Base-by-base conservation (phyloP, 2,113 vertebrate species). In the Ophthalmolycus amberensis region DNA sequence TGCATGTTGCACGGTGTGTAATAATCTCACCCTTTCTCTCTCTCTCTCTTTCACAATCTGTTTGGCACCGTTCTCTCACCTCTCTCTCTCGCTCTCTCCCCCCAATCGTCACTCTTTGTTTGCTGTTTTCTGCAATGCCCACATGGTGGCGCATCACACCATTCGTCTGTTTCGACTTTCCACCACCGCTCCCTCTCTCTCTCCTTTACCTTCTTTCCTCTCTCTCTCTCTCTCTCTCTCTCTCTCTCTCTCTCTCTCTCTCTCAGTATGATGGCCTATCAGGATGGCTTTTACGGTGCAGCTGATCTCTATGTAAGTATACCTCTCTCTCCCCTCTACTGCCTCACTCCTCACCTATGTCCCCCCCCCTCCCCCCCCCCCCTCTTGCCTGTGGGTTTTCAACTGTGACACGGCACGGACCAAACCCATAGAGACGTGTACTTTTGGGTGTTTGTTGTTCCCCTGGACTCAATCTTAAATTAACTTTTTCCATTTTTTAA, bases 281-380 rank as follows among this genome's bases (percentile, higher is more conserved):
- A 96, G 92, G 95, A 96, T 92, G 95, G 95, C 79, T 96, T 96
- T 95, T 96, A 96, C 90, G 77, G 96, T 91, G 95, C 96, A n/a
- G 95, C 95, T 71, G 95, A 96, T 79, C 94, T 96, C 88, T 96
- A 96, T 91, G 95, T 96, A 94, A 96, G 95, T 96, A 96, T 88
- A 54, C 71, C 66, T 81, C 80, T 83, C 85, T 85, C 87, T 84
- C 84, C 54, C 54, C 81, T 86, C 87, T 77, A 54, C 76, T 85
- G 86, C 68, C 88, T 91, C 90, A 84, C 89, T 81, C 81, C 67
- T 85, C 89, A 86, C 69, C 87, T 86, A 82, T 32, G 37, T 84
- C 85, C 52, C 79, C 84, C 87, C 80, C 64, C 85, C 60, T 75
- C 83, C 87, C 85, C 52, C 79, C 84, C 87, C 83, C 86, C 80